phyloP scores from a whole-genome alignment of 2,797 vertebrate genomes.

The Melopsittacus undulatus region DNA sequence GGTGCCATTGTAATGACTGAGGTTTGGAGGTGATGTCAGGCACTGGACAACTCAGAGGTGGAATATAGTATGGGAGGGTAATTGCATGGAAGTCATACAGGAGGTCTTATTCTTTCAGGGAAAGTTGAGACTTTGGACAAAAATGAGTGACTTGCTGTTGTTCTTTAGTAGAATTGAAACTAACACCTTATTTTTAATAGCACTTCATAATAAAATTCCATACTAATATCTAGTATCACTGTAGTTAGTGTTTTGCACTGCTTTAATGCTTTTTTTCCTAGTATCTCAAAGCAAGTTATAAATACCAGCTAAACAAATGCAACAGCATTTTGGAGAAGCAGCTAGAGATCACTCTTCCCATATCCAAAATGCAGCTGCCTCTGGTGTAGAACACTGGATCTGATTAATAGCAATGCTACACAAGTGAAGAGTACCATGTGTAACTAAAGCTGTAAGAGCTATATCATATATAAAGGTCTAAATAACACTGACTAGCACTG shows the following conservation, averaged over 20 bases:
- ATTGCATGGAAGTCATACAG: background rate
- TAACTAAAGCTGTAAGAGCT: background rate
- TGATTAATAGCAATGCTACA: background rate
- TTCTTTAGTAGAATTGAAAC: background rate
- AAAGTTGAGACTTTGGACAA: background rate
- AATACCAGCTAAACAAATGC: background rate
- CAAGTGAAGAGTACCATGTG: background rate
- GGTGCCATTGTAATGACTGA: slow-evolving; percentile 6
- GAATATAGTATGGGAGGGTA: background rate
- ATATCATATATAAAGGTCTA: background rate
- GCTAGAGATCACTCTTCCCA: background rate
- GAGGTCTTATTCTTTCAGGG: background rate
- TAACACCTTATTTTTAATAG: background rate
- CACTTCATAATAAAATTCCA: background rate
- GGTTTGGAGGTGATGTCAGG: slow-evolving; percentile 36
- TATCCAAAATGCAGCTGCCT: background rate
- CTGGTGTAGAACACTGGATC: background rate
- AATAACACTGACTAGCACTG: background rate
- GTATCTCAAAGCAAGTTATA: background rate
- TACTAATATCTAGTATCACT: background rate
- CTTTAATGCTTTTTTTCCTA: background rate
- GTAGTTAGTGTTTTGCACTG: background rate
- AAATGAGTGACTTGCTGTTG: background rate
- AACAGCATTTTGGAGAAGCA: background rate
- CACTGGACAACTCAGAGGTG: background rate